These are phyloP conservation scores for Heterochromis multidens DNA, from an alignment of 2,113 vertebrate genomes.

Conservation along the genomic window DNA sequence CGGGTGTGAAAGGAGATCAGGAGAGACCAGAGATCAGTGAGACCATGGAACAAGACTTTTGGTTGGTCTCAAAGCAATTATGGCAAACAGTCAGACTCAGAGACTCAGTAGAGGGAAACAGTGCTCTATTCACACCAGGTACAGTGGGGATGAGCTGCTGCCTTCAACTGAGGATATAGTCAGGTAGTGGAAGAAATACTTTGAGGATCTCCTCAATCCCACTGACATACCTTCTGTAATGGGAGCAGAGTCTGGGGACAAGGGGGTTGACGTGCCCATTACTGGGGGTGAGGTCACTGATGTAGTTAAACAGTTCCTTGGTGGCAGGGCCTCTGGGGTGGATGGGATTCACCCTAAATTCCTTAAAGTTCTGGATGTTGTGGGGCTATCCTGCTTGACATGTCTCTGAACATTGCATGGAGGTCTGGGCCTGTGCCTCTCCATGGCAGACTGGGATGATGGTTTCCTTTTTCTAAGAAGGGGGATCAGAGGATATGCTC, in stretches of 20 bases:
- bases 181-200: no score
- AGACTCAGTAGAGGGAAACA: no score
- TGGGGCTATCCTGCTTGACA: not conserved
- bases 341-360: not conserved
- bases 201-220: no score
- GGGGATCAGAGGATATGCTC: not conserved
- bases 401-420: not conserved
- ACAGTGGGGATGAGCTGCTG: no score
- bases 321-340: not conserved
- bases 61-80: no score
- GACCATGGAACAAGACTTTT: not conserved
- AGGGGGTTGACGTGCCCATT: not conserved
- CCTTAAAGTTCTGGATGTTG: not conserved
- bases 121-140: no score
- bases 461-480: not conserved
- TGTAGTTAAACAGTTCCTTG: not conserved
- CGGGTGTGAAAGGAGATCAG: no score
- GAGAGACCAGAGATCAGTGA: no score
- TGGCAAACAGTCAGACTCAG: no score
- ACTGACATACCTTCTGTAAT: no score
- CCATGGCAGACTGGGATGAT: not conserved
- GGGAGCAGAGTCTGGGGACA: not conserved
- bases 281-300: not conserved
- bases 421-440: not conserved
- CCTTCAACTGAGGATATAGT: no score